These are phyloP conservation scores for Orthosia gracilis DNA, from an alignment of 2,888 invertebrate species.

Conservation along the genomic window DNA sequence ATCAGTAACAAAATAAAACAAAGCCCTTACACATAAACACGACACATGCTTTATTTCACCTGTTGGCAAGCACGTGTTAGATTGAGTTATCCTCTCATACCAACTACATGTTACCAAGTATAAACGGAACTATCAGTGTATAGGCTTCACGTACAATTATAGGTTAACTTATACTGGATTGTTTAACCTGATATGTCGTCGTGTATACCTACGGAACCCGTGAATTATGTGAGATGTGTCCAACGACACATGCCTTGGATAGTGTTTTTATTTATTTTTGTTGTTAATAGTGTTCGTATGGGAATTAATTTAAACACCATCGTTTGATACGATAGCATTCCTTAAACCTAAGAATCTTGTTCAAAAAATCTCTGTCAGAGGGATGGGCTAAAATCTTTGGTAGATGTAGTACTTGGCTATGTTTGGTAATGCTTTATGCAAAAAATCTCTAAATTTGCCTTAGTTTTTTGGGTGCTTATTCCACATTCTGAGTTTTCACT, in stretches of 20 bases:
- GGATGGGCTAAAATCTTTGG: too few species aligned
- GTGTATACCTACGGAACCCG: slow-evolving; percentile 4
- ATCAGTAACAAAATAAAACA: neutral
- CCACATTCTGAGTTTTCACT: too few species aligned
- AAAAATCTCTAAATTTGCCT: too few species aligned
- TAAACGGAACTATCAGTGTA: too few species aligned
- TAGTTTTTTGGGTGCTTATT: too few species aligned
- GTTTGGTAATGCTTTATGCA: too few species aligned
- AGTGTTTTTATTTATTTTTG: slow-evolving; percentile 40
- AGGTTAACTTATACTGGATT: neutral
- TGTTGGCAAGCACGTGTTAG: slow-evolving; percentile 37
- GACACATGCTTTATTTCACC: slow-evolving; percentile 39
- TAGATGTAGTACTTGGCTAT: too few species aligned
- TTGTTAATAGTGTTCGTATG: slow-evolving; percentile 20
- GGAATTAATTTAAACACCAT: slow-evolving; percentile 39
- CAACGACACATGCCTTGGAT: slow-evolving; percentile 23
- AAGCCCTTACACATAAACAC: neutral
- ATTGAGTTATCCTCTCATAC: slow-evolving; percentile 48
- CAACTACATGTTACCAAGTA: neutral
- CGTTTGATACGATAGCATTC: too few species aligned
- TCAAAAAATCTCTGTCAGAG: too few species aligned
- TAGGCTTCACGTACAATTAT: too few species aligned
- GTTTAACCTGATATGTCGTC: neutral
- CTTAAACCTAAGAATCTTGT: too few species aligned
- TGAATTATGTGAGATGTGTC: slow-evolving; percentile 40